phyloP scores from a whole-genome alignment of 2,797 vertebrate genomes.

The Callimico goeldii region DNA sequence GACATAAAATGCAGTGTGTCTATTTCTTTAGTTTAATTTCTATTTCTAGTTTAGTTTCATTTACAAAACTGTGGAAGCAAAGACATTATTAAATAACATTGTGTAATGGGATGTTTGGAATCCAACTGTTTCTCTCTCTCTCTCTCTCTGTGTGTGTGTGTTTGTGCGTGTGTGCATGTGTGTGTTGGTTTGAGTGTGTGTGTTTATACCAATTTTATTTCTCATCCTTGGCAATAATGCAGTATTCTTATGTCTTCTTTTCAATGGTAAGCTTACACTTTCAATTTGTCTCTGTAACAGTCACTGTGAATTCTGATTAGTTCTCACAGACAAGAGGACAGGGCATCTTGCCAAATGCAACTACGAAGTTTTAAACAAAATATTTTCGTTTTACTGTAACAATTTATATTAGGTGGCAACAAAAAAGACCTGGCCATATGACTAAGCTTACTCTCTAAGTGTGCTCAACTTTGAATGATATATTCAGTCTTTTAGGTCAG shows the following conservation, averaged over 20 bases:
- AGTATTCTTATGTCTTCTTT: conserved; percentile 25
- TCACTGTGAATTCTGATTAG: conserved; percentile 53
- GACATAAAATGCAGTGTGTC: not conserved
- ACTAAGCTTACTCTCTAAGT: not conserved
- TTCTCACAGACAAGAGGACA: conserved; percentile 27
- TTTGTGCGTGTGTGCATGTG: not conserved
- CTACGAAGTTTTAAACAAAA: conserved; percentile 45
- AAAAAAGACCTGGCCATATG: not conserved
- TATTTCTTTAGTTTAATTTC: conserved; percentile 45
- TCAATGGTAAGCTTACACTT: not conserved
- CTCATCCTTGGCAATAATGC: not conserved
- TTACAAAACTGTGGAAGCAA: not conserved
- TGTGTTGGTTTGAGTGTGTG: not conserved
- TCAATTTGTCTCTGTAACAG: not conserved
- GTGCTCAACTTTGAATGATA: not conserved
- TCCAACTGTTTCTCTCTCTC: not conserved
- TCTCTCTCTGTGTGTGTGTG: not conserved
- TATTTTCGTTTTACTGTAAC: not conserved
- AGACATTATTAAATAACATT: conserved; percentile 14
- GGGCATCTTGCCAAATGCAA: conserved; percentile 38
- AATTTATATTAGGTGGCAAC: conserved; percentile 23
- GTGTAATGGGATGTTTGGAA: not conserved
- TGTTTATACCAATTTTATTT: not conserved
- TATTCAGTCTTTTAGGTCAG: not conserved
- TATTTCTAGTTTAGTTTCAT: not conserved